Percentiles rank a stretch among this genome's conserved stretches.
phyloP scores from a whole-genome alignment of 2,888 invertebrate species.

The Flabesymbios commensalis region DNA sequence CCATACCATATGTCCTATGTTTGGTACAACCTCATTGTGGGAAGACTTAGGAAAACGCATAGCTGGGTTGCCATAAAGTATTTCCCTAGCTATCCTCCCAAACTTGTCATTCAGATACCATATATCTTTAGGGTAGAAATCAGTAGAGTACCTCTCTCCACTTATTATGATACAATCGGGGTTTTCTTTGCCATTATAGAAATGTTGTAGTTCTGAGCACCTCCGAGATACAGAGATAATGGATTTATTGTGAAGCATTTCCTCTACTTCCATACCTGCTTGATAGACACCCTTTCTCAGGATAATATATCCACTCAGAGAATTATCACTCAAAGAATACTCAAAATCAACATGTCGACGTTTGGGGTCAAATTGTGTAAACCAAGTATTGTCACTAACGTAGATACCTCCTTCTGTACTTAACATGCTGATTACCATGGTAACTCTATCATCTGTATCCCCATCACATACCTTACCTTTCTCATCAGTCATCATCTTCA shows the following conservation, averaged over 20 bases:
- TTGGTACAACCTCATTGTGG: constrained; percentile 41
- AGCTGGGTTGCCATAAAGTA: constrained; percentile 42
- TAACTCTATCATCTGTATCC: constrained; percentile 5
- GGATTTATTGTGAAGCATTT: background rate
- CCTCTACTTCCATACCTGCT: background rate
- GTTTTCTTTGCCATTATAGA: constrained; percentile 6
- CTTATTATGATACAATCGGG: constrained; percentile 24
- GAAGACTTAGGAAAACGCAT: constrained; percentile 19
- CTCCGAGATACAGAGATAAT: background rate
- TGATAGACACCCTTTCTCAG: constrained; percentile 18
- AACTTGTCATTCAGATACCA: constrained; percentile 39
- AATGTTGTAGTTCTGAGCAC: constrained; percentile 21
- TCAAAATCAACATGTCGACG: constrained; percentile 26
- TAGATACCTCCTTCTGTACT: constrained; percentile 48
- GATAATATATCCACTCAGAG: constrained; percentile 29
- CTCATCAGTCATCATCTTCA: constrained; percentile 31
- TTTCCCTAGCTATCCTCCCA: constrained; percentile 33
- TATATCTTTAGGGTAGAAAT: constrained; percentile 42
- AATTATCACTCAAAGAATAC: constrained; percentile 13
- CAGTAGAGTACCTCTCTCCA: constrained; percentile 21
- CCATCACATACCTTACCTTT: constrained; percentile 13
- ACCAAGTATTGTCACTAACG: constrained; percentile 40
- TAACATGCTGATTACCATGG: constrained; percentile 31
- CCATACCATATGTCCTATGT: constrained; percentile 56
- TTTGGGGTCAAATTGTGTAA: constrained; percentile 24